Evolutionary conservation across 2,888 invertebrate genomes (phyloP), one percentile per base, ranked within the genome.

Genomic region (Alviniconcha strummeri): DNA sequence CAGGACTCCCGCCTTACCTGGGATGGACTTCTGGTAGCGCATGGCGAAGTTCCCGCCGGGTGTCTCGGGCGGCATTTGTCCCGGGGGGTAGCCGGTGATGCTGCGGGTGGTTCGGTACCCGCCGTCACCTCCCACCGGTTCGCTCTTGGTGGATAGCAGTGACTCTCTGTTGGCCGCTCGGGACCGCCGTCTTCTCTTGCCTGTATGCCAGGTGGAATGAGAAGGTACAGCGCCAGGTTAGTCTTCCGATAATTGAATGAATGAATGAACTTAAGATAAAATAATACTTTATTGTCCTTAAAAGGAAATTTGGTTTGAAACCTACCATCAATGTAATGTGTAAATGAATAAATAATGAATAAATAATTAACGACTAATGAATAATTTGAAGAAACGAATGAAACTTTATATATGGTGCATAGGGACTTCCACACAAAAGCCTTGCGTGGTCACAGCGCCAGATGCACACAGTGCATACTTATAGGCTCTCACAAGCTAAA

Each of bases 11-110:
- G 60, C 8, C 71, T 76, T 19, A 82, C 82, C 82, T 82, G 82
- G 82, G 76, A 82, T 82, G 67, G 82, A 82, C 56, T 82, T 82
- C 15, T 82, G 82, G 64, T 82, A 82, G 77, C 82, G 82, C 82
- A 82, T 82, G 77, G 82, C 82, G 36, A 82, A 69, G 77, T 82
- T 82, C 6, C 77, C 69, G 9, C 77, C 82, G 5, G 77, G 69
- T 52, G 76, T 76, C 9, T 82, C 82, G 17, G 82, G 82, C 0
- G 82, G 69, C 82, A 82, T 77, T 19, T 81, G 81, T 19, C 82
- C 82, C 9, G 82, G 82, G 7, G 81, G 75, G n/a, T 72, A 81
- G 15, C 67, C 54, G 36, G 77, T 52, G 5, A 69, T 71, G 71
- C 54, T 82, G 69, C 82, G 76, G 0, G 82, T 60, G 56, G 76